Base-by-base conservation (phyloP, 2,113 vertebrate species). In the Colinus virginianus region DNA sequence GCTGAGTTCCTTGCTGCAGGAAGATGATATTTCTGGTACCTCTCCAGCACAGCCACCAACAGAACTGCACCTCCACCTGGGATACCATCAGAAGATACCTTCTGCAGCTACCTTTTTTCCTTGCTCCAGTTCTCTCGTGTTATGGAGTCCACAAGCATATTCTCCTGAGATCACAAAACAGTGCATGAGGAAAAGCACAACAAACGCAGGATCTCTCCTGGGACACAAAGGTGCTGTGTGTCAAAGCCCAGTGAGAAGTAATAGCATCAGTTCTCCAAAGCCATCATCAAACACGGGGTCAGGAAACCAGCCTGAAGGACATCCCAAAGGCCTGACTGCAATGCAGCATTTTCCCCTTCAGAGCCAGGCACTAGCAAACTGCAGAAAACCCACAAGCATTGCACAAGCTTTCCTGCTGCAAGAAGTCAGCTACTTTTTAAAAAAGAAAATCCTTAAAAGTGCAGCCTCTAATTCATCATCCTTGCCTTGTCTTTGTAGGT, bases 271-370 rank as follows among this genome's bases (percentile, higher is more conserved):
- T 18, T n/a, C 84, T 66, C 38, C 72, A 78, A 45, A 87, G 66
- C 23, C 59, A 45, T 11, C 42, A 12, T 8, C 40, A 9, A 45
- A 7, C 22, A 10, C 0, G 0, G 58, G 49, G 59, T 79, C 68
- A 89, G 90, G 34, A 90, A 36, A 3, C 4, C 68, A 82, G 78
- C 88, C 77, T 74, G 66, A 93, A 93, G 89, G 89, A 84, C 88
- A 83, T 76, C 36, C 67, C 53, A 53, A 20, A 77, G 84, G 67
- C 74, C 90, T 19, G 84, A 84, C 96, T 90, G 95, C 95, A 96
- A 87, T 96, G 93, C 91, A 95, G 87, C 90, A 84, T 23, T 82
- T 69, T 42, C 59, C 53, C 75, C 48, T 42, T 67, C 68, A 66
- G 75, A 96, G 84, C 87, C 81, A 87, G 93, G 84, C 11, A 70